Base-by-base conservation (phyloP, 2,888 invertebrate species). In the Nymphalis polychloros region DNA sequence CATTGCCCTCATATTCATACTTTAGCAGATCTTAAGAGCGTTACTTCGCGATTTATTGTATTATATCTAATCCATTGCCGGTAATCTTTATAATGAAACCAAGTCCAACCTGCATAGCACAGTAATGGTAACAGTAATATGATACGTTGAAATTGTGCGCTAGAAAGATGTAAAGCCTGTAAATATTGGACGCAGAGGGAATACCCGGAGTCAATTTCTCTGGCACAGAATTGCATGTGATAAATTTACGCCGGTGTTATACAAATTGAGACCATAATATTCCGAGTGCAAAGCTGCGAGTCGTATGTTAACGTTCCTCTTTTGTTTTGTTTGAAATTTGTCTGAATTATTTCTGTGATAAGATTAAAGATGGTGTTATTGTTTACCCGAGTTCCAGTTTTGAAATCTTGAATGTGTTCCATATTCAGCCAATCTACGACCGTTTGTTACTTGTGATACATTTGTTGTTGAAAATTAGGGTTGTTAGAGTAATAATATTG, bases 191-290 rank as follows among this genome's bases (percentile, higher is more conserved):
- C 66, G 61, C 75, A 75, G 77, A 82, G 86, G 86, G 85, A 87
- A 86, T 86, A 82, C 86, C 84, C 85, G 82, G 72, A 84, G 83
- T 85, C 82, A 80, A 85, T 87, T 86, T 83, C 82, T 82, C 80
- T 75, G 76, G 76, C 77, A 81, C 78, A 78, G 84, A 81, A 83
- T 82, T 83, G 80, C 81, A 81, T 80, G 80, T 82, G 79, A 82
- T 84, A 84, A 78, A 82, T 80, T 74, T 74, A 76, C 73, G 71
- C 63, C 63, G 19, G 65, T 68, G 71, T 69, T 74, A 69, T 67
- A 77, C 75, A 77, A 80, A 78, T 79, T 75, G 75, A 72, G 72
- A 75, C 76, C 75, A 72, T 77, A 78, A 72, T 67, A 63, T 69
- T 73, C 59, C 61, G 52, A 52, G 63, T 68, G 67, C 68, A 78